These are phyloP conservation scores for Lamprologus tigripictilis DNA, from an alignment of 2,113 vertebrate species.

Conservation along the genomic window DNA sequence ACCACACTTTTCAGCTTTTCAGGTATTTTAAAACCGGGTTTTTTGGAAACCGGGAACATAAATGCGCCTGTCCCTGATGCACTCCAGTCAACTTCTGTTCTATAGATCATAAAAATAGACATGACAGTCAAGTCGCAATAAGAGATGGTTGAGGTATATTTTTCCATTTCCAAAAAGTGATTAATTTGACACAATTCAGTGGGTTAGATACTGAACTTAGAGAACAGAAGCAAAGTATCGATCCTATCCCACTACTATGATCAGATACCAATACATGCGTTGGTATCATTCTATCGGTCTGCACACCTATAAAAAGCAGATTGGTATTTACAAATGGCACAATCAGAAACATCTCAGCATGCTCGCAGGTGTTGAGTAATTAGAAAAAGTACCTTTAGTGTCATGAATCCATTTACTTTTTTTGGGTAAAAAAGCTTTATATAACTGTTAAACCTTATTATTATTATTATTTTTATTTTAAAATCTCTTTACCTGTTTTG, in stretches of 20 bases:
- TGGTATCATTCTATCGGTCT: not conserved
- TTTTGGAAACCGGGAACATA: not conserved
- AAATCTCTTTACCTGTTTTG: slow-evolving; percentile 29
- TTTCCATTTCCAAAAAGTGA: not conserved
- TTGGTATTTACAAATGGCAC: not conserved
- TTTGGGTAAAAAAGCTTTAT: accelerated
- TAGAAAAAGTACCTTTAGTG: not conserved
- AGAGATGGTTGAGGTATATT: not conserved
- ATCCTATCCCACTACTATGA: not conserved
- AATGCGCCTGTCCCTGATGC: not conserved
- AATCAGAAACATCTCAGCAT: not conserved
- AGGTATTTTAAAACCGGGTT: not conserved
- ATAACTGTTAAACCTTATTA: not conserved
- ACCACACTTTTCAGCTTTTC: not conserved
- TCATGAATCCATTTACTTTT: not conserved
- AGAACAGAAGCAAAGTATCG: not conserved
- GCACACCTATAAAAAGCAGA: not conserved
- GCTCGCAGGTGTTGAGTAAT: not conserved
- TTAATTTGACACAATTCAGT: not conserved
- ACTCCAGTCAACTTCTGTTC: not conserved
- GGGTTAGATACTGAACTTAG: not conserved
- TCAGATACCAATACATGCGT: not conserved
- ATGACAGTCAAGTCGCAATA: not conserved
- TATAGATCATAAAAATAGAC: not conserved
- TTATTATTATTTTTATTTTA: accelerated